phyloP scores from a whole-genome alignment of 2,888 invertebrate species.

The Euphydryas editha region DNA sequence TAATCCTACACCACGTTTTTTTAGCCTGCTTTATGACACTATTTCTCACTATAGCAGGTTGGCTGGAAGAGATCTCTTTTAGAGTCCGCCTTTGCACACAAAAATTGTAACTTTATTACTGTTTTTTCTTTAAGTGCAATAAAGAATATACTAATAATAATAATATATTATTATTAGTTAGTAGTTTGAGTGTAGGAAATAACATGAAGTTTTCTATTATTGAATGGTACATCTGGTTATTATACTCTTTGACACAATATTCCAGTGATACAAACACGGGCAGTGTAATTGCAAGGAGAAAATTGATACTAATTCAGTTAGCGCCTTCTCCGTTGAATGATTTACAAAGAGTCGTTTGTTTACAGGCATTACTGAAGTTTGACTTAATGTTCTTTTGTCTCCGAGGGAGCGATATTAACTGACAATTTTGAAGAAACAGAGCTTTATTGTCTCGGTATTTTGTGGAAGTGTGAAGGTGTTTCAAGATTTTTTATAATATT shows the following conservation, averaged over 20 bases:
- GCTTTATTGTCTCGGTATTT: not conserved
- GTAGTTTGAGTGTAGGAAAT: not conserved
- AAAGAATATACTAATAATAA: too few relatives aligned
- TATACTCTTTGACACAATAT: conserved; percentile 55
- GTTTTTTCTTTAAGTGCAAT: too few relatives aligned
- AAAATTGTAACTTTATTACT: too few relatives aligned
- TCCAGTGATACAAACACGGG: conserved; percentile 68
- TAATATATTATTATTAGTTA: too few relatives aligned
- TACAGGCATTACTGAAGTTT: conserved; percentile 45
- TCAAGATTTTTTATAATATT: too few relatives aligned
- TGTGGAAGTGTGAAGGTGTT: not conserved
- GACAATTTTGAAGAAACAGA: conserved; percentile 17
- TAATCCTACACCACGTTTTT: too few relatives aligned
- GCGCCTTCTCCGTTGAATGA: conserved; percentile 48
- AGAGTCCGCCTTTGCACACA: too few relatives aligned
- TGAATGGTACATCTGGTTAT: conserved; percentile 10
- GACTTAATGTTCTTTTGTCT: conserved; percentile 43
- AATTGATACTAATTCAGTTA: conserved; percentile 68
- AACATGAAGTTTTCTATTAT: not conserved
- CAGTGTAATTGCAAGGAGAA: conserved; percentile 77
- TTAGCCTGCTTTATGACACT: too few relatives aligned
- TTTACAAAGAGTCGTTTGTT: conserved; percentile 49
- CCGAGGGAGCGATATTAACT: conserved; percentile 26
- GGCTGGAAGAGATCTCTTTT: too few relatives aligned
- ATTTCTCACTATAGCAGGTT: too few relatives aligned